These are phyloP conservation scores for Trematomus bernacchii DNA, from an alignment of 2,797 vertebrate genomes.

Conservation along the genomic window DNA sequence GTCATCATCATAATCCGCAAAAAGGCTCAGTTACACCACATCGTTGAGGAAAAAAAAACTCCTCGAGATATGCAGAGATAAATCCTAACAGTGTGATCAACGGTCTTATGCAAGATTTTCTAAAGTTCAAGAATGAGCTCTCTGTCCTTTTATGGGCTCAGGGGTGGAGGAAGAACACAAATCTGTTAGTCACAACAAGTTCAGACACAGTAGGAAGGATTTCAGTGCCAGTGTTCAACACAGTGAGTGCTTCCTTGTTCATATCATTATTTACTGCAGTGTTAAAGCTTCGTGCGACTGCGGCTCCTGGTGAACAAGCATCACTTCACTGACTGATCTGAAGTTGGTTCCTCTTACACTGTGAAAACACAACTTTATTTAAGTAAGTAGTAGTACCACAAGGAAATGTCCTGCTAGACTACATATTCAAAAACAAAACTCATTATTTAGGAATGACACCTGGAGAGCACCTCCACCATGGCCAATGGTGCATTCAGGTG, in stretches of 20 bases:
- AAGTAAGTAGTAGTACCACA: neutral
- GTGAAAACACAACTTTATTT: neutral
- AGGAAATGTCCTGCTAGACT: neutral
- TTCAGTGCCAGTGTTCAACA: conserved; percentile 1
- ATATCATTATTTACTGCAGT: neutral
- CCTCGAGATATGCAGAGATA: conserved; percentile 23
- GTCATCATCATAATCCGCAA: conserved; percentile 39
- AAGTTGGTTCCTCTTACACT: neutral
- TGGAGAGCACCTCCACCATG: no score
- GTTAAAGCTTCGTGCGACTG: neutral
- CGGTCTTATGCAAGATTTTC: conserved; percentile 27
- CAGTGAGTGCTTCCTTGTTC: neutral
- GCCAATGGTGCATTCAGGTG: no score
- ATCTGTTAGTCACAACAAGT: conserved; percentile 32
- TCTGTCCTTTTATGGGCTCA: conserved; percentile 26
- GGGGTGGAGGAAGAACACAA: conserved; percentile 8
- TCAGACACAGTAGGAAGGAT: conserved; percentile 2
- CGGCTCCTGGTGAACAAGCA: neutral
- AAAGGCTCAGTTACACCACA: conserved; percentile 31
- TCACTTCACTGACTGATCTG: neutral
- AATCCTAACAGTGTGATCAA: conserved; percentile 32
- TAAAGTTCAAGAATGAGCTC: conserved; percentile 41
- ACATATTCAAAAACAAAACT: neutral
- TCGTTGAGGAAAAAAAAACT: conserved; percentile 12
- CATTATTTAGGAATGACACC: neutral